Percentiles rank a stretch among this genome's conserved stretches.
Evolutionary conservation across 2,797 vertebrate genomes (phyloP).

Genomic region (Percopsis omiscomaycus): DNA sequence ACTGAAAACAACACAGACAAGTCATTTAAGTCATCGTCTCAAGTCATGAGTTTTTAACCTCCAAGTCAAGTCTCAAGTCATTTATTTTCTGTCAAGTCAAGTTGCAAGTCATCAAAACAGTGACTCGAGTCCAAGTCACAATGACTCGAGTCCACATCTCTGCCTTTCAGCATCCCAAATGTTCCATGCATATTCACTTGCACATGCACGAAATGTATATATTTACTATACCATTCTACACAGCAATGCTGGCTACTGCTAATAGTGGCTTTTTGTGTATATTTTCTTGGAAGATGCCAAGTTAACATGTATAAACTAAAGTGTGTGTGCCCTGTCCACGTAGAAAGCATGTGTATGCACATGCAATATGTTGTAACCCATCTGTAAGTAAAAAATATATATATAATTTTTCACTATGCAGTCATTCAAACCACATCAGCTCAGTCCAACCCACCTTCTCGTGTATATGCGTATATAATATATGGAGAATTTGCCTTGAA

Average conservation of each 20-base stretch:
- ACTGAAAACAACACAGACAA: no score
- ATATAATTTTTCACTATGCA: slow-evolving; percentile 78
- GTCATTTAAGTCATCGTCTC: no score
- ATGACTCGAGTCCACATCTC: not conserved
- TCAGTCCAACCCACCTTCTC: slow-evolving; percentile 7
- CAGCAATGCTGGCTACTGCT: slow-evolving; percentile 50
- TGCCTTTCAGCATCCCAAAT: slow-evolving; percentile 15
- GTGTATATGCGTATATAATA: no score
- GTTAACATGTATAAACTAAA: slow-evolving; percentile 18
- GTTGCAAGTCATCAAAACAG: no score
- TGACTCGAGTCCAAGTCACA: no score
- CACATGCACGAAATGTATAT: slow-evolving; percentile 54
- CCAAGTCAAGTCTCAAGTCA: no score
- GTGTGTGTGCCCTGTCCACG: slow-evolving; percentile 44
- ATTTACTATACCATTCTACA: slow-evolving; percentile 35
- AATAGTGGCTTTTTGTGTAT: slow-evolving; percentile 62
- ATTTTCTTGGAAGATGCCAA: slow-evolving; percentile 46
- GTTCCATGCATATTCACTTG: slow-evolving; percentile 19
- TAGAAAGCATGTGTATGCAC: slow-evolving; percentile 28
- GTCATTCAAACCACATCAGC: slow-evolving; percentile 73
- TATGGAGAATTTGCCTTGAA: no score
- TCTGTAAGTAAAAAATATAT: slow-evolving; percentile 79
- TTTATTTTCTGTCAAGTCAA: no score
- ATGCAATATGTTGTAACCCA: slow-evolving; percentile 44
- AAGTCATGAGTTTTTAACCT: no score